These are phyloP conservation scores for Pipistrellus kuhlii DNA, from an alignment of 2,797 vertebrate species.

Conservation along the genomic window DNA sequence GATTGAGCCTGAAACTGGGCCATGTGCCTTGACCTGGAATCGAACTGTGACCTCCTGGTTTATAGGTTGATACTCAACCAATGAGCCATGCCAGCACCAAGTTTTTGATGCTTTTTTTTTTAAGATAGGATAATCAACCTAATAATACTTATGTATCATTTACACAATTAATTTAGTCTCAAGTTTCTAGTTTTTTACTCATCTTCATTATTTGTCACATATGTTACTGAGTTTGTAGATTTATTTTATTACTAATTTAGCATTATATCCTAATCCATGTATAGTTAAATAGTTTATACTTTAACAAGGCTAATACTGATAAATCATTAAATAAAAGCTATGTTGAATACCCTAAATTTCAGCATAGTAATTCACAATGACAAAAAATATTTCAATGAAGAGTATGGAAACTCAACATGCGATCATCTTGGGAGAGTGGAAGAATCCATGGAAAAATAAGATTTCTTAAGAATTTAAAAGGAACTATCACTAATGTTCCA, in stretches of 20 bases:
- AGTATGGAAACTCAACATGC: not conserved
- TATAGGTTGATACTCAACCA: too few relatives aligned
- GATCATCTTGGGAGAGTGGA: not conserved
- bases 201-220: not conserved
- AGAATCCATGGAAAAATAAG: not conserved
- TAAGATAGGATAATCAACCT: not conserved
- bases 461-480: not conserved
- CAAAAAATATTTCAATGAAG: not conserved
- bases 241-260: conserved; percentile 56
- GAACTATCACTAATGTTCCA: not conserved
- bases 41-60: too few relatives aligned
- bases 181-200: not conserved
- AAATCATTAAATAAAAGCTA: conserved; percentile 43
- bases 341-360: not conserved
- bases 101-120: not conserved
- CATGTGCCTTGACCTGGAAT: too few relatives aligned
- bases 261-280: not conserved
- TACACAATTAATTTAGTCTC: not conserved
- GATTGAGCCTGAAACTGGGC: too few relatives aligned
- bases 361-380: not conserved
- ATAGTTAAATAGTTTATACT: not conserved
- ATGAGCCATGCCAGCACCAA: not conserved
- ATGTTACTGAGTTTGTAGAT: not conserved
- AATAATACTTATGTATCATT: not conserved
- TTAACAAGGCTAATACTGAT: not conserved